Evolutionary conservation across 2,797 vertebrate species (phyloP).

Genomic region (Acanthurus lineatus): DNA sequence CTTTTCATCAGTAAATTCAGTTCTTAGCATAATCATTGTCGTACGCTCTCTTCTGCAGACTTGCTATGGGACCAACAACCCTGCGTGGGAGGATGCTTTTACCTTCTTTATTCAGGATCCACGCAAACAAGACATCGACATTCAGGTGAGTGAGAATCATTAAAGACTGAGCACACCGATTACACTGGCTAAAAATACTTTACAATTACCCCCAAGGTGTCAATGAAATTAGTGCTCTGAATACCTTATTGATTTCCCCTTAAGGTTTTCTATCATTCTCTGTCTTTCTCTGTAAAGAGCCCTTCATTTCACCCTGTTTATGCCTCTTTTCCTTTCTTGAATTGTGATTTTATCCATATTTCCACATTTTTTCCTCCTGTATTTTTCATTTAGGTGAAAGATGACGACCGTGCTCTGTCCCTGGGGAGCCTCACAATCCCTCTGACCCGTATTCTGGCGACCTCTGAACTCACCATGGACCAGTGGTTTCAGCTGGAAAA

Average conservation of each 20-base stretch:
- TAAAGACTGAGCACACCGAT: neutral
- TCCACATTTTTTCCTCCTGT: neutral
- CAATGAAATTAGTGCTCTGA: neutral
- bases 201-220: neutral
- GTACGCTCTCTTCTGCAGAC: constrained; percentile 77
- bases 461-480: constrained; percentile 88
- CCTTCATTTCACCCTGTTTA: neutral
- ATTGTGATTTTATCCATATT: neutral
- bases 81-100: constrained; percentile 94
- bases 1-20: neutral
- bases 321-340: neutral
- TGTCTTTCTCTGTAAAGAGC: constrained; percentile 17
- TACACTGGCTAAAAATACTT: neutral
- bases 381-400: constrained; percentile 88
- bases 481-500: constrained; percentile 94
- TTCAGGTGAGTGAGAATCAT: constrained; percentile 84
- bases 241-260: constrained; percentile 12
- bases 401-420: constrained; percentile 88
- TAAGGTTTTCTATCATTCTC: neutral
- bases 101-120: constrained; percentile 96
- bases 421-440: constrained; percentile 89
- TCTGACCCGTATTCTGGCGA: constrained; percentile 85
- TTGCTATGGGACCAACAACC: constrained; percentile 86
- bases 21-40: neutral
- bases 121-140: constrained; percentile 89